A percentile compares a stretch with the other conserved stretches of the same genome.
Conservation (phyloP, 2,113 vertebrate genomes). For the Ctenodactylus gundi region DNA sequence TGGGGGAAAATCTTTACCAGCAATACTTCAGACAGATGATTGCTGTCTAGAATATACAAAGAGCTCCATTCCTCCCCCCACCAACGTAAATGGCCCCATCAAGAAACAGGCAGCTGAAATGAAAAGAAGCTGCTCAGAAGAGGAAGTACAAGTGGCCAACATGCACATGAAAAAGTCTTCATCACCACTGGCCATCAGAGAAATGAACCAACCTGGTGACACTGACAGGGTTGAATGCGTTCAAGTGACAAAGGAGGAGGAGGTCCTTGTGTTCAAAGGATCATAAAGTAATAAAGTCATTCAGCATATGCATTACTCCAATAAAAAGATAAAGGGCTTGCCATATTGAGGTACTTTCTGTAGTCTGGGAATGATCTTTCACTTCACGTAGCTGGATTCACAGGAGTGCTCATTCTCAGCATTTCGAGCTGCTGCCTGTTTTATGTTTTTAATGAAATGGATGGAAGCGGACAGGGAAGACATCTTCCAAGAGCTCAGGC, state of each 20-base stretch:
- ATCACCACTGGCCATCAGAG: too few species aligned
- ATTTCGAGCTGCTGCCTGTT: background rate
- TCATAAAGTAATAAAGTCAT: constrained; percentile 73
- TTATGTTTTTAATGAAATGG: background rate
- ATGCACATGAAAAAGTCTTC: too few species aligned
- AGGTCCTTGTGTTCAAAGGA: constrained; percentile 55
- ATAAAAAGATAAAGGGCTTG: constrained; percentile 57
- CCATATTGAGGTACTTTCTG: background rate
- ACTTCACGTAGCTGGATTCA: background rate
- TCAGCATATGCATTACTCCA: background rate
- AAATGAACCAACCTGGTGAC: background rate
- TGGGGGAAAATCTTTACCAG: too few species aligned
- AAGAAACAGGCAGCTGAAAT: too few species aligned
- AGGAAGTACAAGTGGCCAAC: too few species aligned
- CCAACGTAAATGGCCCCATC: too few species aligned
- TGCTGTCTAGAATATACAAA: too few species aligned
- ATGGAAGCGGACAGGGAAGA: background rate
- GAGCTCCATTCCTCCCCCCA: too few species aligned
- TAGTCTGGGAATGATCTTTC: constrained; percentile 24
- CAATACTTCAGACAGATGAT: too few species aligned
- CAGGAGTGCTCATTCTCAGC: background rate
- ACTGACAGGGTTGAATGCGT: constrained; percentile 60
- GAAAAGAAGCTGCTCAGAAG: too few species aligned
- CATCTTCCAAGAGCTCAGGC: background rate
- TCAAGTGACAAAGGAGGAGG: background rate